Evolutionary conservation across 1,140 invertebrate genomes (phyloP), one percentile per base, ranked within the genome.

Genomic region (Aphelinus certus): DNA sequence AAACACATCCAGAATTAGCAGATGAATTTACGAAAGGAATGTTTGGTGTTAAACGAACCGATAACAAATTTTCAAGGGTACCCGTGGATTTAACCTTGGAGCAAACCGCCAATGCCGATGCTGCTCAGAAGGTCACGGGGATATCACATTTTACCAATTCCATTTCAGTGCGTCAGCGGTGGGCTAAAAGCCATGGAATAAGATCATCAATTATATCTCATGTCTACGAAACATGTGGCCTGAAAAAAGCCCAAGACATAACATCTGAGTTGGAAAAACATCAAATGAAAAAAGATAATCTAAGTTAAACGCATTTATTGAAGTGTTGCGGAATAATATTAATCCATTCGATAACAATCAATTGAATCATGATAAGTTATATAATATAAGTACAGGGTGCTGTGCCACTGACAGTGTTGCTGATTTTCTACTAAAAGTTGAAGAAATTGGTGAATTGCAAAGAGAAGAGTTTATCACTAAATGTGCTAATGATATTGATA

Each of bases 51-150:
- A 78, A 76, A 75, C 69, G 80, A 69, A 82, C 81, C 5, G 79
- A 79, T 42, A 61, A 76, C n/a, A 79, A 78, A 46, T 80, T 53
- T 53, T 53, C 51, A 6, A 4, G 51, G 4, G 9, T 6, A 58
- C 79, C 78, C 47, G 58, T 80, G 10, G 78, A 82, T 75, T 74
- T 81, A 2, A 81, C 78, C 0, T 47, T 82, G 43, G 81, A 83
- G 64, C 81, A 83, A 71, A 83, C 80, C 1, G 77, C 82, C 55
- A 82, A 83, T 76, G 79, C 77, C 3, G 79, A 82, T 67, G 79
- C 80, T 48, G 78, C 77, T 43, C 77, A 66, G 63, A 69, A 72
- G 65, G 42, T 79, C 0, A 81, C 65, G 7, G 81, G 77, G 65
- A 70, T 82, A 56, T 56, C 68, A 46, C 68, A 79, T 72, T 75